Conservation (phyloP, 2,797 vertebrate genomes). For the Neostethus bicornis region DNA sequence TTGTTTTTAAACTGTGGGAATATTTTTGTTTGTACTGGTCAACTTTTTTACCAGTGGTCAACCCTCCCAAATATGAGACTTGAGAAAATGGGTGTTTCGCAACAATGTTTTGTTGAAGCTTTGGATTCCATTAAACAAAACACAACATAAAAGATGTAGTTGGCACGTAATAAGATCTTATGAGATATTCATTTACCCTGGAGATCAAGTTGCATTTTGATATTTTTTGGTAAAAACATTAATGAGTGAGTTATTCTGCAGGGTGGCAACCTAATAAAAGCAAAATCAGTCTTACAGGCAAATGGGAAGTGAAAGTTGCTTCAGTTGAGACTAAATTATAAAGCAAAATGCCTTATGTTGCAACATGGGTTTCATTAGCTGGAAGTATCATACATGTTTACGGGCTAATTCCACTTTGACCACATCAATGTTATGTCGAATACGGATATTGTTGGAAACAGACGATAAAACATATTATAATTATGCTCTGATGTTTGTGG, state of each 20-base stretch:
- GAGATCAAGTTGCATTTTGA: not conserved
- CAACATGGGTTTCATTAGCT: not conserved
- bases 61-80: slow-evolving; percentile 4
- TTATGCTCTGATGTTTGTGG: too few relatives aligned
- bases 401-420: not conserved
- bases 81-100: not conserved
- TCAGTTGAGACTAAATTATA: slow-evolving; percentile 15
- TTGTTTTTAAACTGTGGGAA: slow-evolving; percentile 14
- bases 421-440: not conserved
- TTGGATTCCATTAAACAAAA: not conserved
- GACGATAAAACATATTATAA: too few relatives aligned
- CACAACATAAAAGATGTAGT: not conserved
- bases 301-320: slow-evolving; percentile 49
- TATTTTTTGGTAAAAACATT: not conserved
- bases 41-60: not conserved
- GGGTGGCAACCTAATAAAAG: slow-evolving; percentile 34
- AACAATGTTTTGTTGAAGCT: not conserved
- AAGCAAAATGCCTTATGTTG: not conserved
- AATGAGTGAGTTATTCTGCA: not conserved
- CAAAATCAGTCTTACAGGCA: slow-evolving; percentile 7
- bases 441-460: too few relatives aligned
- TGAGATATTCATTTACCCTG: not conserved
- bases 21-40: not conserved
- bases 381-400: not conserved
- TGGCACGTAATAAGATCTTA: not conserved